Percentiles rank a stretch among this genome's conserved stretches.
Evolutionary conservation across 2,888 invertebrate genomes (phyloP).

Genomic region (Acleris emargana): DNA sequence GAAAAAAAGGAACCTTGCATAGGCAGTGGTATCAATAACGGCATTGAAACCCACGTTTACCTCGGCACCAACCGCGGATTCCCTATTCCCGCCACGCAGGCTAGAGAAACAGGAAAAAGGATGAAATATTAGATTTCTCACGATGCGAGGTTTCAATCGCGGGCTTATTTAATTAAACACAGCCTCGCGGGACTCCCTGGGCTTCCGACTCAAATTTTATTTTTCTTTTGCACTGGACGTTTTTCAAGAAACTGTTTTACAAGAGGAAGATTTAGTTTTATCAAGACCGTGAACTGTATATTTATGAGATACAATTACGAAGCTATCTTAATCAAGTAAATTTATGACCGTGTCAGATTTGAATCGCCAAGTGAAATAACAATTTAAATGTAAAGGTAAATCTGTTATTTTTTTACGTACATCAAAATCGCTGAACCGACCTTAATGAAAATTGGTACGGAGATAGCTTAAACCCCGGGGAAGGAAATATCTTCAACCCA

Average conservation of each 20-base stretch:
- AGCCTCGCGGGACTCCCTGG: slow-evolving; percentile 56
- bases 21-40: too few species aligned
- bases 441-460: too few species aligned
- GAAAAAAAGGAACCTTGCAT: too few species aligned
- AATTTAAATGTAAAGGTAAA: too few species aligned
- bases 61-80: slow-evolving; percentile 38
- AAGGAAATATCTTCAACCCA: too few species aligned
- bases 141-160: slow-evolving; percentile 70
- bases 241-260: not conserved
- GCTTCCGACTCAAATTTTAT: slow-evolving; percentile 50
- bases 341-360: too few species aligned
- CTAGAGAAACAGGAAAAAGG: slow-evolving; percentile 54
- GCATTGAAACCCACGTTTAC: slow-evolving; percentile 6
- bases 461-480: too few species aligned
- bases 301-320: not conserved
- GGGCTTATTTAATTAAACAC: slow-evolving; percentile 73
- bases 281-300: not conserved
- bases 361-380: too few species aligned
- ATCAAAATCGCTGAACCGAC: too few species aligned
- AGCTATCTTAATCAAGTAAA: not conserved
- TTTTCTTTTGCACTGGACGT: slow-evolving; percentile 36
- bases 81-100: slow-evolving; percentile 49
- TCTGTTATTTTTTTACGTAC: too few species aligned
- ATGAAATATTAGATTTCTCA: slow-evolving; percentile 67
- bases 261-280: not conserved